These are phyloP conservation scores for Chionoecetes opilio DNA, from an alignment of 1,140 invertebrate genomes.

Conservation along the genomic window DNA sequence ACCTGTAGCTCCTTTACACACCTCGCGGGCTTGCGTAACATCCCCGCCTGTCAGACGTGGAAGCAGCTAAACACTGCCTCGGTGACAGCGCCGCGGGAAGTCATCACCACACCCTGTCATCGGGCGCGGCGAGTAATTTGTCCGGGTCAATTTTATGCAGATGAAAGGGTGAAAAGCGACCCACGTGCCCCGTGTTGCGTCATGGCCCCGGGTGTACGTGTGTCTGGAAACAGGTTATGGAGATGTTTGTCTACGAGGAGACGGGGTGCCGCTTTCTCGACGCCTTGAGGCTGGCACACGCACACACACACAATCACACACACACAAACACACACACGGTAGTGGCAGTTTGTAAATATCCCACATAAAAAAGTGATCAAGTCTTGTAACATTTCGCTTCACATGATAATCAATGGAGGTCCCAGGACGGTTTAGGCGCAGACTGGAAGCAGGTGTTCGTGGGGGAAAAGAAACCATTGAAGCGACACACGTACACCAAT, in stretches of 20 bases:
- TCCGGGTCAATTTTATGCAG: neutral
- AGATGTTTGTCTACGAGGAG: neutral
- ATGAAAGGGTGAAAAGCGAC: neutral
- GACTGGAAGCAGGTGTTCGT: too few species aligned
- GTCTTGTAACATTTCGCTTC: too few species aligned
- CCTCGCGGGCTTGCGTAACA: too few species aligned
- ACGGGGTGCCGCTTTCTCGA: neutral
- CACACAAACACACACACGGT: constrained; percentile 37
- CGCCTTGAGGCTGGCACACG: constrained; percentile 31
- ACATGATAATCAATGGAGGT: too few species aligned
- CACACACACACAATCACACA: constrained; percentile 48
- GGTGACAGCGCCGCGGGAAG: neutral
- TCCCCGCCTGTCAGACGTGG: neutral
- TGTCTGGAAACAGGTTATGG: constrained; percentile 24
- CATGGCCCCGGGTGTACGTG: neutral
- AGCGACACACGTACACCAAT: too few species aligned
- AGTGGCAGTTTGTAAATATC: too few species aligned
- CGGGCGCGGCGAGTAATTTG: too few species aligned
- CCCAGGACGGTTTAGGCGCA: too few species aligned
- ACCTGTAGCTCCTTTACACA: too few species aligned
- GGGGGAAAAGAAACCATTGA: too few species aligned
- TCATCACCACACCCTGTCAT: neutral
- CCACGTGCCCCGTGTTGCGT: neutral
- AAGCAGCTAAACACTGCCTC: neutral
- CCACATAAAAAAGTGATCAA: too few species aligned